phyloP scores from a whole-genome alignment of 2,113 vertebrate species.

The Syngnathoides biaculeatus region DNA sequence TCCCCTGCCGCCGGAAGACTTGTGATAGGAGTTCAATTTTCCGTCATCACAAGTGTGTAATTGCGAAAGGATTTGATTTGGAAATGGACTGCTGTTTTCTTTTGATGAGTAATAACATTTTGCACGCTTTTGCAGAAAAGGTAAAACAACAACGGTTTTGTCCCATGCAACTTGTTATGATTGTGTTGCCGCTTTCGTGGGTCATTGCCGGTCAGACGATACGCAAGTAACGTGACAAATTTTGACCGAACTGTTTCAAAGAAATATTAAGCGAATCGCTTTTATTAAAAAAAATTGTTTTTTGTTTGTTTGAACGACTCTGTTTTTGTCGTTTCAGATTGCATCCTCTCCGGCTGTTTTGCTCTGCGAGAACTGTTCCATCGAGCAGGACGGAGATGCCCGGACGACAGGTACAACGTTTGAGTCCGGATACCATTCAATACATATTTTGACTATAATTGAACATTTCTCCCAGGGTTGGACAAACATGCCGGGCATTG shows the following conservation, averaged over 20 bases:
- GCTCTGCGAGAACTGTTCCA: slow-evolving; percentile 84
- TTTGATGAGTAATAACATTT: background rate
- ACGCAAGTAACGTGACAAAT: too few species aligned
- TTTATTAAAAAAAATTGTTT: background rate
- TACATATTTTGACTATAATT: background rate
- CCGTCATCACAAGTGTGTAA: background rate
- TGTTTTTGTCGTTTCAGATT: slow-evolving; percentile 65
- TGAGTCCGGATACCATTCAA: background rate
- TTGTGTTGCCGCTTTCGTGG: too few species aligned
- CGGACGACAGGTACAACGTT: slow-evolving; percentile 56
- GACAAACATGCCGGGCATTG: too few species aligned
- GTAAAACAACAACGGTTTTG: background rate
- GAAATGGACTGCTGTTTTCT: background rate
- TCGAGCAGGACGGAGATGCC: slow-evolving; percentile 39
- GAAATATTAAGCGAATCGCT: background rate
- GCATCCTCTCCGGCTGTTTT: slow-evolving; percentile 66
- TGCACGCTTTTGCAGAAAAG: background rate
- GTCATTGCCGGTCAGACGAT: too few species aligned
- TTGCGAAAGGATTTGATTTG: background rate
- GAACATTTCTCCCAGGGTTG: background rate
- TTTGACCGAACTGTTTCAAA: background rate
- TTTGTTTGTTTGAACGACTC: slow-evolving; percentile 42
- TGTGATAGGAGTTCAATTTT: background rate
- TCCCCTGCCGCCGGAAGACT: too few species aligned
- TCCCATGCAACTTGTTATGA: background rate